Evolutionary conservation across 2,113 vertebrate genomes (phyloP), one percentile per base, ranked within the genome.

Genomic region (Larimichthys polyactis): DNA sequence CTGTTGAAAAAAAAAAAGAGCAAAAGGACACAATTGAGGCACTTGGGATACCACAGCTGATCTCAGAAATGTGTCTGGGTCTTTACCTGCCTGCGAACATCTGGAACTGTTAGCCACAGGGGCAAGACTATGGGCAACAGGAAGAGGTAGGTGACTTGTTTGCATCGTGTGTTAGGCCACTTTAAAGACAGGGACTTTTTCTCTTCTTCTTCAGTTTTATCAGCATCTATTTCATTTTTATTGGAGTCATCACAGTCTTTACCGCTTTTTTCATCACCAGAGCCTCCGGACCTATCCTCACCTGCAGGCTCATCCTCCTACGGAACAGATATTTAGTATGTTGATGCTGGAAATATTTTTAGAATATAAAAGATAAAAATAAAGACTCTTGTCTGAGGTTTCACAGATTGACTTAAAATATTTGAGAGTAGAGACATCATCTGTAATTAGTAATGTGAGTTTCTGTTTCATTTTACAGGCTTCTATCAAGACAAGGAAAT

Each of bases 61-160:
- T 57, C 19, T 54, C 19, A 52, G 36, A 71, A 6, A 32, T 52
- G 8, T 5, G 2, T 20, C 7, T 57, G 12, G 0, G 15, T 69
- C 17, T 94, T 96, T 90, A 98, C 98, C 60, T 92, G 94, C 85
- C 96, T 98, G 65, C 98, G 96, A 64, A 99, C 97, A 0, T 99
- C 98, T 0, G 98, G 98, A 52, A 99, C 75, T 0, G 97, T 99
- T 83, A 98, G 95, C 98, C 98, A 99, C 87, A 99, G 93, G 17
- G 97, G 97, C 79, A 99, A 94, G 66, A 98, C 94, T 1, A 99
- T 97, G 75, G 98, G 98, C 71, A 99, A 92, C 54, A 99, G 95
- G 82, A 99, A 93, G 71, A 99, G 95, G 94, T 97, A 99, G 55
- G 97, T 95, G 58, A 93, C 95, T 92, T 97, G 97, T 91, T 99